Evolutionary conservation across 2,888 invertebrate species (phyloP), one percentile per base, ranked within the genome.

Genomic region (Amblyteles armatorius): DNA sequence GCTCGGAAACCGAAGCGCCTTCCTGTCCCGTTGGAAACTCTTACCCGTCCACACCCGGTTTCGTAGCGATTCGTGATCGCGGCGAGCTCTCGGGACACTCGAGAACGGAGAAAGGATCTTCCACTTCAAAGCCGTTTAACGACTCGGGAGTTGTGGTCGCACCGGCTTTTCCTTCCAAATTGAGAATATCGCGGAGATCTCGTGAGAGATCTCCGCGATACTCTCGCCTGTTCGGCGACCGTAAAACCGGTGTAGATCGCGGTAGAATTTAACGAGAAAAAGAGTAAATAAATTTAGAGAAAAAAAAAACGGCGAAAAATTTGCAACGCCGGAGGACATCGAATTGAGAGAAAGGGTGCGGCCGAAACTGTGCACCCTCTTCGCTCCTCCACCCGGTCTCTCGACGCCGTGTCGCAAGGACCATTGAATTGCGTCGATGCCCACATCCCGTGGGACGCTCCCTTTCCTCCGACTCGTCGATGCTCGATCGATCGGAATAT

Each of bases 321-420:
- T 16, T 7, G 29, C 26, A 50, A 33, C 29, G 11, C 19, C 33
- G 50, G 40, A 55, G 50, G n/a, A 72, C 19, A 57, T 50, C 72
- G n/a, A 44, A 57, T 57, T 60, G 72, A 68, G 65, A 29, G 65
- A 68, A 82, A 81, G 81, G 84, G 84, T 81, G 84, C 84, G 84
- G 81, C 78, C 84, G 72, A 84, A 69, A 73, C 26, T 72, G 65
- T 65, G 65, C 57, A 77, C 67, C 80, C 72, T 79, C 33, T 68
- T 48, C 33, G 26, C 77, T 52, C 52, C 71, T 40, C 63, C 52
- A 65, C 29, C 55, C 44, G 60, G 7, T 55, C 50, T 63, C 55
- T 68, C 50, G 22, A 69, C 71, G 69, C 67, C 16, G 40, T 73
- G 60, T 63, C 48, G 26, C 67, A 16, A 76, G 76, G 67, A 52